These are phyloP conservation scores for Spodoptera exigua DNA, from an alignment of 2,888 invertebrate species.

Conservation along the genomic window DNA sequence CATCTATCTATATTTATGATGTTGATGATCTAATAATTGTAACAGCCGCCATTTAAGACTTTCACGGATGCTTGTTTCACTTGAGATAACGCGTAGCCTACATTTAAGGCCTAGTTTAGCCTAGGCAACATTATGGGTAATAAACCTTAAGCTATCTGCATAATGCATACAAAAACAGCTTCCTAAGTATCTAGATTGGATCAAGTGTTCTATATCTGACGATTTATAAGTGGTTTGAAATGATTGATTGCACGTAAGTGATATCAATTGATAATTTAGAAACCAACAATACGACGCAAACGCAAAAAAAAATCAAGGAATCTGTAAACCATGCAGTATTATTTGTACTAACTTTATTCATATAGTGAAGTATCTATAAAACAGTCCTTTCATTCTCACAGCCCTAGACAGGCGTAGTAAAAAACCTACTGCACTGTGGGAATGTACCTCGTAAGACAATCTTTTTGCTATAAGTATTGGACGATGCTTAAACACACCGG, in stretches of 20 bases:
- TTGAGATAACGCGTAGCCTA: constrained; percentile 21
- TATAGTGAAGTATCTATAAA: constrained; percentile 61
- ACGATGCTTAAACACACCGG: constrained; percentile 43
- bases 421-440: constrained; percentile 79
- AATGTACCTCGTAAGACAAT: constrained; percentile 80
- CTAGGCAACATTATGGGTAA: constrained; percentile 25
- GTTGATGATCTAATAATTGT: constrained; percentile 7
- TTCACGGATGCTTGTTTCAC: constrained; percentile 30
- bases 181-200: constrained; percentile 19
- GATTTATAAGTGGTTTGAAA: background rate
- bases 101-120: constrained; percentile 23
- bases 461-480: constrained; percentile 80
- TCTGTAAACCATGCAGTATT: background rate
- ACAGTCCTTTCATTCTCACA: constrained; percentile 64
- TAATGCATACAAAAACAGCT: constrained; percentile 33
- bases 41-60: constrained; percentile 14
- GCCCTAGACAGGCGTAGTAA: constrained; percentile 64
- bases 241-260: no score
- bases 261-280: no score
- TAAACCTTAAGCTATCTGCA: constrained; percentile 23
- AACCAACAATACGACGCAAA: no score
- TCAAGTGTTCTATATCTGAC: constrained; percentile 4
- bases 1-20: no score
- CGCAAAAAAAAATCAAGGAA: no score
- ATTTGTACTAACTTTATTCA: constrained; percentile 23